Conservation (phyloP, 2,888 invertebrate species). For the Erebia epiphron region DNA sequence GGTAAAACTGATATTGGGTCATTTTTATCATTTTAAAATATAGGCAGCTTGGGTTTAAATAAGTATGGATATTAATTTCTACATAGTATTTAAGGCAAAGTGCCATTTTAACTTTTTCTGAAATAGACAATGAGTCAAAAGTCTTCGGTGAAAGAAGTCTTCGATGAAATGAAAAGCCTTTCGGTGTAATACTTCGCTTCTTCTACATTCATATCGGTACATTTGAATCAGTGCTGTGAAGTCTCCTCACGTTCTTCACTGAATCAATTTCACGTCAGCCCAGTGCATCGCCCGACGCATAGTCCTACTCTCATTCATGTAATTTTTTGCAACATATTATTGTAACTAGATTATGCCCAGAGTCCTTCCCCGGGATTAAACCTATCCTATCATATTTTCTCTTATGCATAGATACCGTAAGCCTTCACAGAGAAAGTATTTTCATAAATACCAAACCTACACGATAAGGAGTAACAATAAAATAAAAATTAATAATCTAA, state of each 20-base stretch:
- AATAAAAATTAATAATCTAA: too few relatives aligned
- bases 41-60: too few relatives aligned
- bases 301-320: constrained; percentile 51
- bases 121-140: constrained; percentile 29
- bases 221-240: constrained; percentile 70
- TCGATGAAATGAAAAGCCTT: constrained; percentile 73
- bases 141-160: too few relatives aligned
- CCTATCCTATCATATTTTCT: too few relatives aligned
- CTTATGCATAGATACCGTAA: too few relatives aligned
- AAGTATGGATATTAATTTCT: background rate
- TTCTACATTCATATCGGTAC: constrained; percentile 57
- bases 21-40: background rate
- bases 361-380: too few relatives aligned
- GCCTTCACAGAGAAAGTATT: too few relatives aligned
- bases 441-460: too few relatives aligned
- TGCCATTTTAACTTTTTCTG: background rate
- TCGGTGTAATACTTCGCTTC: constrained; percentile 71
- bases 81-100: background rate
- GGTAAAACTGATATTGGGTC: constrained; percentile 4
- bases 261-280: constrained; percentile 79
- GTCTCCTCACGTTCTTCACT: constrained; percentile 72
- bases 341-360: too few relatives aligned
- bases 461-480: too few relatives aligned
- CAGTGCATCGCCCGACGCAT: constrained; percentile 56
- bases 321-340: constrained; percentile 44